Base-by-base conservation (phyloP, 2,113 vertebrate genomes). In the Sebastes fasciatus region DNA sequence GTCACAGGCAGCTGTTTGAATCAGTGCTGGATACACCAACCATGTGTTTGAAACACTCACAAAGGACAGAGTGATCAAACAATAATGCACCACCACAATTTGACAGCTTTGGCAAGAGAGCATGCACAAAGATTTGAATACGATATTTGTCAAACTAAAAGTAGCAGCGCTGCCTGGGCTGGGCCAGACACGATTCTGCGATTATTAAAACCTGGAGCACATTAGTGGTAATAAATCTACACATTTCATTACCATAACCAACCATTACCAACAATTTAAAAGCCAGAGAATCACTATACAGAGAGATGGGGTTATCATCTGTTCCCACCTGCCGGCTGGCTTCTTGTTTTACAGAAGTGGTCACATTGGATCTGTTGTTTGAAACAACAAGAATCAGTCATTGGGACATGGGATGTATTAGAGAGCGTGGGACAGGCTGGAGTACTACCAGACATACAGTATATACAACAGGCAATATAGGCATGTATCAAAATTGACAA, bases 21-120 rank as follows among this genome's bases (percentile, higher is more conserved):
- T 67, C 34, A 63, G 17, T 19, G 17, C n/a, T 34, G 21, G 17
- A 48, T 6, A 42, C 17, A 45, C 13, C 62, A n/a, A n/a, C 10
- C 7, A 19, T 55, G 40, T 52, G 23, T 65, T 65, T 40, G 0
- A 70, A 58, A 63, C 46, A 5, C n/a, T 64, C 40, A 40, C 48
- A 67, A 58, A 68, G 40, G 10, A 19, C 26, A 60, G 5, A n/a
- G 64, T n/a, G 40, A 48, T 67, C 55, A 57, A 52, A 14, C 8
- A 55, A 16, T 19, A 26, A 61, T 6, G 23, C 54, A 60, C 26
- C 61, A 42, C 23, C 51, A 86, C 45, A 65, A 23, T 51, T 58
- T 78, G 74, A 74, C 69, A 51, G 69, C 63, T 80, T 55, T 64
- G 42, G 77, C 55, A 43, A 34, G 19, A 45, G 40, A 74, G 42